Evolutionary conservation across 2,113 vertebrate genomes (phyloP), one percentile per base, ranked within the genome.

Genomic region (Barnardius zonarius): DNA sequence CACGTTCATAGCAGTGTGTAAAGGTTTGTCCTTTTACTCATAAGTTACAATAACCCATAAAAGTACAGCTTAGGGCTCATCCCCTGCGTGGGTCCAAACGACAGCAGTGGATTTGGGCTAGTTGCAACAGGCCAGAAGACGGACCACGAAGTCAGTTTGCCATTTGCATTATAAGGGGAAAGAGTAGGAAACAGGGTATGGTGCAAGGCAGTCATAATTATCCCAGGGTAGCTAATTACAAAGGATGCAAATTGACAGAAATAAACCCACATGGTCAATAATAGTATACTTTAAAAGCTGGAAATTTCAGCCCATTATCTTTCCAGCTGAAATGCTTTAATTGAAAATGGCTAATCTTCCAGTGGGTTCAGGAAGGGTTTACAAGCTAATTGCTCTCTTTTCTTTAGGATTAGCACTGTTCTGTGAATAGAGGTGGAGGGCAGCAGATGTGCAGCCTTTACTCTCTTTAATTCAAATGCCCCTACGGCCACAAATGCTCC

Each of bases 291-390:
- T 93, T 81, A 31, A 62, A 95, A 90, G 93, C 89, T 92, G 46
- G 72, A 92, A 87, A 88, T 88, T 93, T 95, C 75, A 95, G 90
- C 27, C 86, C 74, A 88, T 96, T 97, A 96, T 97, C 82, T 96
- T 96, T 93, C 83, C 87, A 94, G 96, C 61, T 95, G 86, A 96
- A 97, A 95, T 94, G 88, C 93, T 95, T 96, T 97, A 96, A 96
- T 97, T 97, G 96, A 97, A 97, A 97, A 96, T 93, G 86, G 96
- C 82, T 95, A 96, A 97, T 97, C 95, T 96, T 97, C 88, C 87
- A 95, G 74, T 78, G 86, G 62, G 93, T 94, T 94, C 93, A 88
- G 68, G 80, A 96, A 93, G 80, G 94, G 93, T 97, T 97, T 96
- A 95, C 95, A 93, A 96, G 96, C 93, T 96, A 96, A 97, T 90